phyloP scores from a whole-genome alignment of 2,888 invertebrate species.

The Eilema depressum region DNA sequence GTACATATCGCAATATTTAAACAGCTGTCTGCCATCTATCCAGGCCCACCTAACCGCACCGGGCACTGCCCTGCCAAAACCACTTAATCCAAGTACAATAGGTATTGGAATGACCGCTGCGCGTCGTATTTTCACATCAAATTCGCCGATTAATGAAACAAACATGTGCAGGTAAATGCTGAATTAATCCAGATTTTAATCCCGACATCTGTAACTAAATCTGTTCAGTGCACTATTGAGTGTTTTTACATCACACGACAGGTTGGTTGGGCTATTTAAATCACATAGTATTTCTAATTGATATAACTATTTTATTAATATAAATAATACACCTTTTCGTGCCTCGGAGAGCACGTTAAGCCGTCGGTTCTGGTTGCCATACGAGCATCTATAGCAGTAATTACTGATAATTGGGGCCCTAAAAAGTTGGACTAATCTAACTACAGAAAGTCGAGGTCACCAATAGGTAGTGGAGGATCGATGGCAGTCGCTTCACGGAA shows the following conservation, averaged over 20 bases:
- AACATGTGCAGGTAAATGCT: constrained; percentile 9
- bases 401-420: no score
- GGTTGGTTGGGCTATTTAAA: no score
- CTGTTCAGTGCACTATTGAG: background rate
- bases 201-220: constrained; percentile 14
- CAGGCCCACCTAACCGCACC: background rate
- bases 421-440: no score
- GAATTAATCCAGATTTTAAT: constrained; percentile 11
- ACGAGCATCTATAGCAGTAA: no score
- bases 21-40: background rate
- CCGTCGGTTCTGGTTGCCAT: no score
- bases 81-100: background rate
- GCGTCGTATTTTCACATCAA: background rate
- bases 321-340: no score
- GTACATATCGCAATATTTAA: background rate
- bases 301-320: background rate
- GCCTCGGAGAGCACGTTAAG: no score
- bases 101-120: background rate
- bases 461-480: no score
- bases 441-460: no score
- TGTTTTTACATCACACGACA: background rate
- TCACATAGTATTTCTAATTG: background rate
- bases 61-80: background rate
- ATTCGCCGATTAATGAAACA: constrained; percentile 19
- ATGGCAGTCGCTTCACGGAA: no score